Percentiles rank a stretch among this genome's conserved stretches.
Evolutionary conservation across 1,140 invertebrate species (phyloP).

Genomic region (Pollicipes pollicipes): DNA sequence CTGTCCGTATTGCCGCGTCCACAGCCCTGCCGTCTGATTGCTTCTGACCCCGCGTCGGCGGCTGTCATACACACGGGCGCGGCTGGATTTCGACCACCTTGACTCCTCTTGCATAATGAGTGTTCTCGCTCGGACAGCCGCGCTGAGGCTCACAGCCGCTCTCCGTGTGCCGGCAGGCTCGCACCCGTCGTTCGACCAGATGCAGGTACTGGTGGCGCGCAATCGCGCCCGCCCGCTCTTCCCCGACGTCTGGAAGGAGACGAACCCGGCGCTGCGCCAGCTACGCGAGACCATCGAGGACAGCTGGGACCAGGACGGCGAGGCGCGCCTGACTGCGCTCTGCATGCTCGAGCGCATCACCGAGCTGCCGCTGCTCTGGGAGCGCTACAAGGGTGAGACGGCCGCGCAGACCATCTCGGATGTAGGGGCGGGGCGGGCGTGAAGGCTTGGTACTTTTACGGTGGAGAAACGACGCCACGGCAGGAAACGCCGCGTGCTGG

Average conservation of each 20-base stretch:
- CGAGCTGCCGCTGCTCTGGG: constrained; percentile 26
- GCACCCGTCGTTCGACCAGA: constrained; percentile 53
- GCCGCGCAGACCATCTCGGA: background rate
- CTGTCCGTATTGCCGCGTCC: no score
- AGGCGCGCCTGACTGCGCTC: constrained; percentile 80
- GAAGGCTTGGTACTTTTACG: no score
- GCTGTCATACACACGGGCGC: no score
- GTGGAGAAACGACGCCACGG: no score
- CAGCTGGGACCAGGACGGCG: constrained; percentile 96
- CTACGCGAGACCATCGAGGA: constrained; percentile 81
- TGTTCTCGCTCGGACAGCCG: no score
- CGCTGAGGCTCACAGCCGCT: no score
- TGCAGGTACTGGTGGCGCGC: constrained; percentile 59
- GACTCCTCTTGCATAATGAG: no score
- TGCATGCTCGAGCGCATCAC: constrained; percentile 80
- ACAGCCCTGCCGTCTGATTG: no score
- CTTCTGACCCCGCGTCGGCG: no score
- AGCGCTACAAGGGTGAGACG: constrained; percentile 28
- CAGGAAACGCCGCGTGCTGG: no score
- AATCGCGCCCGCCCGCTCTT: constrained; percentile 69
- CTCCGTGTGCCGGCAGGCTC: constrained; percentile 28
- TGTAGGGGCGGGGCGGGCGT: background rate
- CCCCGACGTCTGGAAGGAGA: constrained; percentile 39
- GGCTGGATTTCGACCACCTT: no score
- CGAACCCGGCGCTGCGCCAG: constrained; percentile 44